Conservation (phyloP, 2,113 vertebrate genomes). For the Archocentrus centrarchus region DNA sequence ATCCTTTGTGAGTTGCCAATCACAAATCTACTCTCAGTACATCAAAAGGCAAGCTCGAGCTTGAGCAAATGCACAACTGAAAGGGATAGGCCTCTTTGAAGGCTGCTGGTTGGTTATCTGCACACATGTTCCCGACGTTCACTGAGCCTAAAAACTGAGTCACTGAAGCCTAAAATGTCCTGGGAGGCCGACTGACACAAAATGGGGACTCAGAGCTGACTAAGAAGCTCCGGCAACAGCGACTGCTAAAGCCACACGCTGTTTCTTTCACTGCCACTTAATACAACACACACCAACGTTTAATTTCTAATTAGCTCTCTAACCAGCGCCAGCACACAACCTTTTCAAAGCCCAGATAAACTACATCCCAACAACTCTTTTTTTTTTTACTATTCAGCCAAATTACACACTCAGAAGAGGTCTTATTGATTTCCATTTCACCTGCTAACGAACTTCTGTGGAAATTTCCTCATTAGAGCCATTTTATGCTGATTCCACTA, state of each 20-base stretch:
- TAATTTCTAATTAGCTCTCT: conserved; percentile 71
- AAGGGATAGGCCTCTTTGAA: conserved; percentile 62
- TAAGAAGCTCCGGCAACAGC: conserved; percentile 38
- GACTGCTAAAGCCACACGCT: conserved; percentile 64
- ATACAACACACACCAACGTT: conserved; percentile 72
- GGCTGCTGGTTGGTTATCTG: conserved; percentile 57
- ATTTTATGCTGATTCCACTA: not conserved
- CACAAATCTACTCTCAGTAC: conserved; percentile 65
- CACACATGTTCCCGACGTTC: conserved; percentile 50
- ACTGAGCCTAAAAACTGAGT: conserved; percentile 21
- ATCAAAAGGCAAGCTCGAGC: conserved; percentile 68
- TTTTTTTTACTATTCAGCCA: conserved; percentile 48
- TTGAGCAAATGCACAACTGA: conserved; percentile 44
- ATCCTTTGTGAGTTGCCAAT: conserved; percentile 75
- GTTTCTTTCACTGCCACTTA: conserved; percentile 53
- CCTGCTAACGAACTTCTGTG: conserved; percentile 47
- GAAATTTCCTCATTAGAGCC: not conserved
- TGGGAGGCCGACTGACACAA: conserved; percentile 48
- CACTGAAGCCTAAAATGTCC: conserved; percentile 38
- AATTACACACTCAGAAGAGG: conserved; percentile 64
- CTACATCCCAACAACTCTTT: conserved; percentile 6
- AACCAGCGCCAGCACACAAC: conserved; percentile 59
- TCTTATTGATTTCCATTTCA: conserved; percentile 63
- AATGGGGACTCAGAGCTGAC: conserved; percentile 43
- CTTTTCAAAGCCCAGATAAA: conserved; percentile 64